Conservation (phyloP, 2,113 vertebrate genomes). For the Erpornis zantholeuca region DNA sequence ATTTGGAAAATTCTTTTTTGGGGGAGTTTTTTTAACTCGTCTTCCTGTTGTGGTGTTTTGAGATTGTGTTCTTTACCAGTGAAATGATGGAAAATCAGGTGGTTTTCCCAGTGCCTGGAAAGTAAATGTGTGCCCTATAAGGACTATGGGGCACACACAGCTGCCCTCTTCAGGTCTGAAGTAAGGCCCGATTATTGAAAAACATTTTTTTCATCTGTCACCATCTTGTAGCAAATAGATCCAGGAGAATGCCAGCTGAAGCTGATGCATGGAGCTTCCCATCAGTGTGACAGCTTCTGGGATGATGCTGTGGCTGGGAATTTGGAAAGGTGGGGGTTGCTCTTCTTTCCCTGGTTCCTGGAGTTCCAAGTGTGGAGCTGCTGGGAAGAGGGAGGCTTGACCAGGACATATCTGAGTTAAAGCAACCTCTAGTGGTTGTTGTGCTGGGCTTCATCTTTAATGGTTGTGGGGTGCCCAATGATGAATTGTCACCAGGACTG, state of each 20-base stretch:
- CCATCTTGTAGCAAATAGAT: background rate
- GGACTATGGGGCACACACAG: background rate
- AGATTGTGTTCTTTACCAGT: background rate
- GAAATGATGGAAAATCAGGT: background rate
- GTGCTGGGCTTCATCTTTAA: background rate
- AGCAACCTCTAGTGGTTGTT: background rate
- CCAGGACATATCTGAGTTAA: background rate
- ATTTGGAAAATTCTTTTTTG: background rate
- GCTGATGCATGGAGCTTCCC: fast-evolving
- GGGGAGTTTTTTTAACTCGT: fast-evolving
- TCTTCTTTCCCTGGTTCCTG: background rate
- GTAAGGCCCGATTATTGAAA: fast-evolving
- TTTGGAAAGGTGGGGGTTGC: fast-evolving
- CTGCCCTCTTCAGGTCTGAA: background rate
- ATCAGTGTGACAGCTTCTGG: background rate
- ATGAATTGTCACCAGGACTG: too few species aligned
- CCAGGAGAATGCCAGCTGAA: background rate
- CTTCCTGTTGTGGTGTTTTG: background rate
- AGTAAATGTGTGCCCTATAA: background rate
- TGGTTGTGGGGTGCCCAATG: background rate
- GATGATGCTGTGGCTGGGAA: background rate
- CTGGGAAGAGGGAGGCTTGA: background rate
- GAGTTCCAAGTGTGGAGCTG: background rate
- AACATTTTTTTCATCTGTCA: background rate
- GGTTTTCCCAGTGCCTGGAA: background rate